Percentiles rank a stretch among this genome's conserved stretches.
Evolutionary conservation across 2,888 invertebrate genomes (phyloP).

Genomic region (Colletes collaris): DNA sequence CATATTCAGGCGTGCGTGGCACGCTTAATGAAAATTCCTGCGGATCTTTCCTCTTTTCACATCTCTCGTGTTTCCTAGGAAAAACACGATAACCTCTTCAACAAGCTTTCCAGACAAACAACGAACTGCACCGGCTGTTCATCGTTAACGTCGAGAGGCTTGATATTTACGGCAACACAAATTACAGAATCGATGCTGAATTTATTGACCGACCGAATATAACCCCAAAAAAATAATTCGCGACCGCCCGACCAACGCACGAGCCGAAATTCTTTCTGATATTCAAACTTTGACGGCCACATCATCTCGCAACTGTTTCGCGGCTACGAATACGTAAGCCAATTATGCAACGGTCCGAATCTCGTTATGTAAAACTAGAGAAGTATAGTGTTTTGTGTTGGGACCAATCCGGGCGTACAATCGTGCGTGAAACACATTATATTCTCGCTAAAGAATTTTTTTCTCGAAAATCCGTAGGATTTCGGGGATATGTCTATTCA

Average conservation of each 20-base stretch:
- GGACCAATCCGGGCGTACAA: too few relatives aligned
- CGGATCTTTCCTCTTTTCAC: constrained; percentile 21
- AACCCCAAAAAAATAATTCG: neutral
- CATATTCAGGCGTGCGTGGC: constrained; percentile 37
- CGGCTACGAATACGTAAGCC: constrained; percentile 8
- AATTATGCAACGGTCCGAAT: constrained; percentile 43
- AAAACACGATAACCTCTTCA: constrained; percentile 45
- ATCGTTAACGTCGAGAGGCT: constrained; percentile 3
- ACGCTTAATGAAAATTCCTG: constrained; percentile 12
- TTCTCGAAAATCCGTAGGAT: too few relatives aligned
- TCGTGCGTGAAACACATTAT: too few relatives aligned
- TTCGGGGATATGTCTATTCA: too few relatives aligned
- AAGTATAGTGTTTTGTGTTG: neutral
- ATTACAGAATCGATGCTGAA: constrained; percentile 8
- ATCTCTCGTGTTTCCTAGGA: constrained; percentile 14
- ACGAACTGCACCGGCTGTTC: neutral
- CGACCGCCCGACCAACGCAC: constrained; percentile 5
- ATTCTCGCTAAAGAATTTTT: too few relatives aligned
- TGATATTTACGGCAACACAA: neutral
- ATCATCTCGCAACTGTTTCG: constrained; percentile 57
- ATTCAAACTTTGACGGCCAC: constrained; percentile 37
- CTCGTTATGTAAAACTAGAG: constrained; percentile 33
- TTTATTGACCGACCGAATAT: constrained; percentile 35
- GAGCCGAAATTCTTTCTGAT: constrained; percentile 40
- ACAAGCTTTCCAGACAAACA: constrained; percentile 13